phyloP scores from a whole-genome alignment of 92 coral and sea anemone genomes.

The Micromussa lordhowensis region DNA sequence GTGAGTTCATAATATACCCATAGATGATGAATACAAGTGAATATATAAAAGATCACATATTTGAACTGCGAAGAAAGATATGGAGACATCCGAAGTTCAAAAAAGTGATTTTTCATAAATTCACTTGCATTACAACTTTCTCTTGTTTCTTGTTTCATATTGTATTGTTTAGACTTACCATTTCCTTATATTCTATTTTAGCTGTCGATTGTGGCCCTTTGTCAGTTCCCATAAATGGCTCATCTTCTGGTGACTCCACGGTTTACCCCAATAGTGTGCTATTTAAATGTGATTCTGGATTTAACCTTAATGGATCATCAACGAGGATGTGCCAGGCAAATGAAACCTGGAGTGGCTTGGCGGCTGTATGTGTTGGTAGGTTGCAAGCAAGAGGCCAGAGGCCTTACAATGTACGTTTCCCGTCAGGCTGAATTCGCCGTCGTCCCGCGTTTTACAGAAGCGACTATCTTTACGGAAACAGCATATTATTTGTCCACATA shows the following conservation, averaged over 20 bases:
- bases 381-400: not conserved
- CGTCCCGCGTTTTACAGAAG: not conserved
- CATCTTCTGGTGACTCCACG: constrained; percentile 28
- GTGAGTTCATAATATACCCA: too few species aligned
- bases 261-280: constrained; percentile 25
- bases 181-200: not conserved
- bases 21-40: too few species aligned
- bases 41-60: too few species aligned
- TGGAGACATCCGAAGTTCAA: too few species aligned
- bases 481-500: not conserved
- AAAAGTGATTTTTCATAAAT: too few species aligned
- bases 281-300: constrained; percentile 42
- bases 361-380: constrained; percentile 21
- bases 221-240: constrained; percentile 3
- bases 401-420: too few species aligned
- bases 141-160: not conserved
- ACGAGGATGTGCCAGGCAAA: constrained; percentile 45
- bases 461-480: not conserved
- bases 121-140: too few species aligned
- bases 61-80: too few species aligned
- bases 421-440: not conserved
- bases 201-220: constrained; percentile 11
- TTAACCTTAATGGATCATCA: constrained; percentile 31
- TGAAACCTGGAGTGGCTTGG: constrained; percentile 43
- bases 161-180: not conserved